Conservation (phyloP, 1,140 invertebrate species). For the Thaumetopoea pityocampa region DNA sequence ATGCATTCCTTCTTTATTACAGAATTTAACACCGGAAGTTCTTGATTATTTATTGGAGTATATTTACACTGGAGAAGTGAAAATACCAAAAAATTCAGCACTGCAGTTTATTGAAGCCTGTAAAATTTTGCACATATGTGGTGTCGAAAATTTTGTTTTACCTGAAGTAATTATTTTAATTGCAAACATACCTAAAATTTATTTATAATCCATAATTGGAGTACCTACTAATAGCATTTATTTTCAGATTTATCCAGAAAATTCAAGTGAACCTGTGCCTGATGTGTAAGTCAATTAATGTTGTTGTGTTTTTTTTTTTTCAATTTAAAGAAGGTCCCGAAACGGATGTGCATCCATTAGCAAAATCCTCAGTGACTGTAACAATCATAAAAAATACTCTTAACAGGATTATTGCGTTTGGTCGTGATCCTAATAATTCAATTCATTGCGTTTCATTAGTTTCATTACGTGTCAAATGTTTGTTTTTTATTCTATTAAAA, state of each 20-base stretch:
- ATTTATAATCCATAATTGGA: too few species aligned
- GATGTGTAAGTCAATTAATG: background rate
- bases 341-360: too few species aligned
- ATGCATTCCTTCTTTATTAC: conserved; percentile 17
- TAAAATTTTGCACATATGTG: conserved; percentile 31
- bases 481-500: background rate
- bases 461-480: too few species aligned
- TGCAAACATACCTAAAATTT: too few species aligned
- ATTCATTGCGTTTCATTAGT: too few species aligned
- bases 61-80: conserved; percentile 43
- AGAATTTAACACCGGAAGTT: conserved; percentile 35
- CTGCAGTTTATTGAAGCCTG: conserved; percentile 29
- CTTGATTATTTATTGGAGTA: conserved; percentile 39
- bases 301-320: background rate
- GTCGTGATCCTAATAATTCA: too few species aligned
- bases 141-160: conserved; percentile 19
- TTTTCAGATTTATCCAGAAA: too few species aligned
- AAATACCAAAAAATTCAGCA: conserved; percentile 24
- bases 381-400: too few species aligned
- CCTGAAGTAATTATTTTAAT: background rate
- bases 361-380: too few species aligned
- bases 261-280: too few species aligned
- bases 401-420: background rate
- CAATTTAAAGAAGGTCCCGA: too few species aligned
- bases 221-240: too few species aligned